phyloP scores from a whole-genome alignment of 2,113 vertebrate genomes.

The Thalassarche chlororhynchos region DNA sequence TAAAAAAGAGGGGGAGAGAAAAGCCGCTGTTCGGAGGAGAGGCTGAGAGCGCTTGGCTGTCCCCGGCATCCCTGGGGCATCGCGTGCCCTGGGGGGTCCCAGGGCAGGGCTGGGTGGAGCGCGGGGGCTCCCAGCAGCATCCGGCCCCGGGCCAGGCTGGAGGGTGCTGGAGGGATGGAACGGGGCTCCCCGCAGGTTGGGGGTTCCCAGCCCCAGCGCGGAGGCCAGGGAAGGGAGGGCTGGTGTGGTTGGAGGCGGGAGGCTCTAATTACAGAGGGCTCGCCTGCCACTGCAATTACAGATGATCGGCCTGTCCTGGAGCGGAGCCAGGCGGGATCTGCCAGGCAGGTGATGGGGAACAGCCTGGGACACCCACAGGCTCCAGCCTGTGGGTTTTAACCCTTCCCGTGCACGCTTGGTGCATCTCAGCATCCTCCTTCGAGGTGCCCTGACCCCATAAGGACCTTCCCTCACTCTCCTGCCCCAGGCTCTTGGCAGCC shows the following conservation, averaged over 20 bases:
- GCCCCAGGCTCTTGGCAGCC: not conserved
- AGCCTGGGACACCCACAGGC: not conserved
- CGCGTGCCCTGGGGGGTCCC: fast-evolving
- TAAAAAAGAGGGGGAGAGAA: not conserved
- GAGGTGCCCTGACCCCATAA: not conserved
- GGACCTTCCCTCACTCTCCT: not conserved
- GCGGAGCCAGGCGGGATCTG: not conserved
- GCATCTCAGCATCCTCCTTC: not conserved
- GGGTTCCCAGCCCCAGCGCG: not conserved
- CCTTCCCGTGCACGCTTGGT: not conserved
- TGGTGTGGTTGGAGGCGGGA: not conserved
- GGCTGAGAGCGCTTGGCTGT: not conserved
- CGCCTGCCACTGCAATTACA: not conserved
- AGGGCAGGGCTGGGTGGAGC: not conserved
- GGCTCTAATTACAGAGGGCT: not conserved
- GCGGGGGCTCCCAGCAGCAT: not conserved
- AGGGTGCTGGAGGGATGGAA: not conserved
- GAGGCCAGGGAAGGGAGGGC: not conserved
- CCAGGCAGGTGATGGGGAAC: not conserved
- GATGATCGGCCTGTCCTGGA: not conserved
- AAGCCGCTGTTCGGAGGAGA: not conserved
- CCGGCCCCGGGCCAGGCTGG: not conserved
- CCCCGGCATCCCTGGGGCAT: not conserved
- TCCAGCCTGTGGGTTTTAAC: not conserved
- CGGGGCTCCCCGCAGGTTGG: not conserved